Evolutionary conservation across 2,797 vertebrate species (phyloP), one percentile per base, ranked within the genome.

Genomic region (Harpagifer antarcticus): DNA sequence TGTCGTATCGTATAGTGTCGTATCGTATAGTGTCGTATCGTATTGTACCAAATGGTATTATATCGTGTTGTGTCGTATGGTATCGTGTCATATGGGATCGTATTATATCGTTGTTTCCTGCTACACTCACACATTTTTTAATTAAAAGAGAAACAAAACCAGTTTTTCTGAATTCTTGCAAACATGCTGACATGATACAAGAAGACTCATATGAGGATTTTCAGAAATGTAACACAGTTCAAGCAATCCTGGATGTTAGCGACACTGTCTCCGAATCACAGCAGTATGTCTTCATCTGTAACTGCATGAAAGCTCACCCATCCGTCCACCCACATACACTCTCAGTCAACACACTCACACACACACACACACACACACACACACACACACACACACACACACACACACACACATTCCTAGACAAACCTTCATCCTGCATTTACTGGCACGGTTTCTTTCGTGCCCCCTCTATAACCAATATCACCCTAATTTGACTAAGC

Each of bases 391-490:
- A 72, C 49, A 23, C 61, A 58, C 37, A 62, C 63, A 68, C 55
- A 69, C 66, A 72, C 48, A 71, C 72, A 68, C 59, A 59, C 14
- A 54, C 2, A 65, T 48, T 50, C 44, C 49, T 14, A 81, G 75
- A 82, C 55, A 65, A 84, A 73, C 86, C 85, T 80, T 88, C 87
- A 88, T 88, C 84, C 77, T 71, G 90, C 86, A 89, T 88, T 85
- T 79, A 45, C 78, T 70, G 69, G 31, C 78, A 44, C 16, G 1
- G 44, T 85, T 50, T 75, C 67, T 56, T 74, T 79, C 68, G 69
- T 68, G 78, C 77, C 67, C 49, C 65, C 62, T 67, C 56, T 62
- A 81, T 56, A 69, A 69, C 77, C 69, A 59, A 62, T 69, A 74
- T 47, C 47, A 50, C 23, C 33, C 73, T 62, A 69, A 79, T 82